These are phyloP conservation scores for Drosophila lutescens DNA, from an alignment of 2,888 invertebrate genomes.

Conservation along the genomic window DNA sequence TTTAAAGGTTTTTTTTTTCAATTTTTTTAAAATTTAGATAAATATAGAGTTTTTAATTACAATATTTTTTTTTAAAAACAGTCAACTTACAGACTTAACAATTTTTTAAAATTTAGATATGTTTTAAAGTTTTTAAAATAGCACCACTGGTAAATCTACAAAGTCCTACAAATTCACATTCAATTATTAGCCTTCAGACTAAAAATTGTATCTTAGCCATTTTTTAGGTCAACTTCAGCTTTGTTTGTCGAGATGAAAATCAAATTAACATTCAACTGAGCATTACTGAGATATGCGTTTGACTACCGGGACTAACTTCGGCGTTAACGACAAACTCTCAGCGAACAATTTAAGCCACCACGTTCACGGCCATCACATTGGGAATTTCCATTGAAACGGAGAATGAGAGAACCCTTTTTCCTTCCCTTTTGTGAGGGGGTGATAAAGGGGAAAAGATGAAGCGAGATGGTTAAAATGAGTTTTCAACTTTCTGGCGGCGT, in stretches of 20 bases:
- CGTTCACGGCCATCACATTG: conserved; percentile 21
- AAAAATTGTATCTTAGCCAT: neutral
- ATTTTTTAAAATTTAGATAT: too few species aligned
- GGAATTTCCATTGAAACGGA: conserved; percentile 14
- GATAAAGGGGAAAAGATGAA: conserved; percentile 7
- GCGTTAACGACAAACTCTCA: conserved; percentile 17
- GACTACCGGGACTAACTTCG: conserved; percentile 6
- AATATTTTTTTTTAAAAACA: too few species aligned
- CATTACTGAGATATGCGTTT: conserved; percentile 4
- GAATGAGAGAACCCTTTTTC: neutral
- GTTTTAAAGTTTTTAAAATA: too few species aligned
- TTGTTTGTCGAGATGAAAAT: conserved; percentile 6
- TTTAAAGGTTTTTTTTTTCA: too few species aligned
- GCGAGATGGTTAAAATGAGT: conserved; percentile 38
- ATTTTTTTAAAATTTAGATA: too few species aligned
- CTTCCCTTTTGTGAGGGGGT: neutral
- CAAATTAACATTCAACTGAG: conserved; percentile 1
- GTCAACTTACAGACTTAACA: too few species aligned
- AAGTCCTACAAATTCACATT: neutral
- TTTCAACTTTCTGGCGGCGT: conserved; percentile 31
- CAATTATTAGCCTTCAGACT: conserved; percentile 3
- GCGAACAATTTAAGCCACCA: conserved; percentile 33
- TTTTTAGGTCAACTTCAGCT: neutral
- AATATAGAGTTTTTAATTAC: too few species aligned
- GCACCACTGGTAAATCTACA: neutral